phyloP scores from a whole-genome alignment of 2,888 invertebrate genomes.

The Drosophila kanekoi region DNA sequence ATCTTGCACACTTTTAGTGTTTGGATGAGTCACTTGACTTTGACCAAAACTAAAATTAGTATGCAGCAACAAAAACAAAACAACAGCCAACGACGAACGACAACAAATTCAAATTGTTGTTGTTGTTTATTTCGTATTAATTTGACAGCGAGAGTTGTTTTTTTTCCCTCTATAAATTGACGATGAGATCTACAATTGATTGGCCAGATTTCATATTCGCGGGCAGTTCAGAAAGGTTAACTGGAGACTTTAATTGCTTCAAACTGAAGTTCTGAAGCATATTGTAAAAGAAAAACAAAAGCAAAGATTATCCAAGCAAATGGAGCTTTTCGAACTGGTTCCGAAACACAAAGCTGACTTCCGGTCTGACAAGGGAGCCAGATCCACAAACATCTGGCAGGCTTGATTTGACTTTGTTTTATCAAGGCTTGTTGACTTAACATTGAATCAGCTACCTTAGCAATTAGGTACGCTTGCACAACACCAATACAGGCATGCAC shows the following conservation, averaged over 20 bases:
- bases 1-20: constrained; percentile 37
- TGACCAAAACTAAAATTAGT: constrained; percentile 79
- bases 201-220: constrained; percentile 30
- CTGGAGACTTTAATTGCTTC: constrained; percentile 24
- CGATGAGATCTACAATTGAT: constrained; percentile 25
- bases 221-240: constrained; percentile 41
- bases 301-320: constrained; percentile 18
- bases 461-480: constrained; percentile 64
- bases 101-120: constrained; percentile 65
- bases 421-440: constrained; percentile 52
- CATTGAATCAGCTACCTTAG: constrained; percentile 49
- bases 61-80: constrained; percentile 37
- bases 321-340: constrained; percentile 43
- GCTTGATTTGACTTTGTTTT: constrained; percentile 2
- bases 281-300: no score
- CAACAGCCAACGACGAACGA: constrained; percentile 33
- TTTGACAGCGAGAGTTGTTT: constrained; percentile 41
- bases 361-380: constrained; percentile 35
- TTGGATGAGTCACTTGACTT: constrained; percentile 74
- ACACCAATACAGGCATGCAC: constrained; percentile 34
- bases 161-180: constrained; percentile 10
- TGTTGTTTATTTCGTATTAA: constrained; percentile 51
- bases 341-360: constrained; percentile 28
- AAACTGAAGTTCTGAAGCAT: background rate
- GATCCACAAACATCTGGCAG: constrained; percentile 34